Evolutionary conservation across 2,113 vertebrate species (phyloP), one percentile per base, ranked within the genome.

Genomic region (Pavo muticus): DNA sequence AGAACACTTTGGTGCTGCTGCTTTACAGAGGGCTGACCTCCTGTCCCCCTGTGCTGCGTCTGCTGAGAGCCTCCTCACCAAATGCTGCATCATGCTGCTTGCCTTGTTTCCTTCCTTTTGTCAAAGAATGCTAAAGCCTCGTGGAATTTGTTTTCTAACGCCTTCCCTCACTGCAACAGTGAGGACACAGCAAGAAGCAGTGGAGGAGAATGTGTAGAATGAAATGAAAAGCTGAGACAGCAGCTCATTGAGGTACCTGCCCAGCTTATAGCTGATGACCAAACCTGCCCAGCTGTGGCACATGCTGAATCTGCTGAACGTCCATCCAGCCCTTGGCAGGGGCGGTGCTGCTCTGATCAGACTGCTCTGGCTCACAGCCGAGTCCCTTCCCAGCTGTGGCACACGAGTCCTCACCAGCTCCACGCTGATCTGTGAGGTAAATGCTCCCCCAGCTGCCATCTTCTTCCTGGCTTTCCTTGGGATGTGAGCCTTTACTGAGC

Each of bases 1-100:
- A 90, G 84, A 87, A 68, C 68, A 29, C 37, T 79, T 50, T 75
- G 25, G 27, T 73, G 57, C 12, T 65, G 63, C 13, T 86, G 76
- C 88, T 90, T 61, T 23, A 0, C 87, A 42, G 81, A 89, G 92
- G 27, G 71, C 11, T 88, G 92, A 84, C 73, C 91, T 92, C 83
- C 72, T 84, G 44, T 83, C 40, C 47, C 27, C 47, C 30, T 23
- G 20, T 17, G 0, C 32, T 54, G 29, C 80, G 75, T 68, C 85
- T 71, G 48, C 57, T 60, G 93, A 87, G 93, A 96, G 63, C 19
- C 0, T 67, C 92, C 50, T 71, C 61, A 15, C 77, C 68, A 52
- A 82, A 30, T 9, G 18, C 59, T 78, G 12, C 5, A 50, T 91
- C 61, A 71, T 74, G 52, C 39, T 86, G 37, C 88, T 80, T 67